Conservation (phyloP, 2,797 vertebrate genomes). For the Nyctibius grandis region DNA sequence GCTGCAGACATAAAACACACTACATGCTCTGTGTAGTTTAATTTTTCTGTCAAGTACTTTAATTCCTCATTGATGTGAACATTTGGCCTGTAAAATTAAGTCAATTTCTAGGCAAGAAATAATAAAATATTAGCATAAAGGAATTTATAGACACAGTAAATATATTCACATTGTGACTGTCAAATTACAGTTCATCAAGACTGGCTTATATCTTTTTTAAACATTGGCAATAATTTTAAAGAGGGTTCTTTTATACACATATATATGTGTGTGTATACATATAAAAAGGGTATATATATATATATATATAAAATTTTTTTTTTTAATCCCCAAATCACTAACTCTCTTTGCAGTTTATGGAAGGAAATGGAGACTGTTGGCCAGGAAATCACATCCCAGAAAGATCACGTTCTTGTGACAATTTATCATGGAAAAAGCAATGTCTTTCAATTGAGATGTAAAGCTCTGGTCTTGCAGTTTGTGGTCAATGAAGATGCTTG, state of each 20-base stretch:
- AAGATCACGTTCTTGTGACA: constrained; percentile 46
- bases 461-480: constrained; percentile 29
- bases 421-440: neutral
- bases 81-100: neutral
- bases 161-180: neutral
- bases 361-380: constrained; percentile 18
- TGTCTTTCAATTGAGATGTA: constrained; percentile 46
- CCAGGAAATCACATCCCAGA: constrained; percentile 40
- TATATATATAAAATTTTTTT: neutral
- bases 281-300: too few relatives aligned
- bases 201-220: neutral
- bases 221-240: neutral
- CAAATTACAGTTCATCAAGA: neutral
- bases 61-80: neutral
- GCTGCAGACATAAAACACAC: neutral
- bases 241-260: neutral
- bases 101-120: neutral
- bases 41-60: neutral
- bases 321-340: neutral
- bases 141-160: neutral
- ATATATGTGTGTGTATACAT: too few relatives aligned
- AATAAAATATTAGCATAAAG: neutral
- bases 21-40: neutral
- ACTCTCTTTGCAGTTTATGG: neutral
- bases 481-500: constrained; percentile 38